Conservation (phyloP, 2,113 vertebrate species). For the Cairina moschata region DNA sequence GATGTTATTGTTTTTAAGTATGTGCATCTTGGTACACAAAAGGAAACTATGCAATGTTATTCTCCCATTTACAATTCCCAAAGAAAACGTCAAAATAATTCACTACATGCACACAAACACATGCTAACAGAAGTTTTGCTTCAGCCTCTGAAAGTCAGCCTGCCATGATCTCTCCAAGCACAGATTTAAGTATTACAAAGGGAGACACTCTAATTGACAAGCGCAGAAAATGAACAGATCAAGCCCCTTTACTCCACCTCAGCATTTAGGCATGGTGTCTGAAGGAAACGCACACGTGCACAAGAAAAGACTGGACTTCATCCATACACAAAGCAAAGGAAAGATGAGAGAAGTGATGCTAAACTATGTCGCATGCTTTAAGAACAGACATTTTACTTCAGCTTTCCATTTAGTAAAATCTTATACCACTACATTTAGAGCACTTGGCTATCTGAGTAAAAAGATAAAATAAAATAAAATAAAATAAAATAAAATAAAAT, state of each 20-base stretch:
- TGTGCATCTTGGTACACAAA: neutral
- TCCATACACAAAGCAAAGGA: neutral
- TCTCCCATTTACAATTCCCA: neutral
- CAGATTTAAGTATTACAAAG: neutral
- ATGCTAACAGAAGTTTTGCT: neutral
- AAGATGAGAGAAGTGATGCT: neutral
- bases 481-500: too few species aligned
- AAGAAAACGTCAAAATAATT: neutral
- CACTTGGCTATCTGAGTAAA: neutral
- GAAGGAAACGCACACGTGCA: neutral
- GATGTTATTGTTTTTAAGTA: neutral
- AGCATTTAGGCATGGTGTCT: constrained; percentile 34
- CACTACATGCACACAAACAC: neutral
- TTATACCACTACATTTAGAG: neutral
- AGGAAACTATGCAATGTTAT: neutral
- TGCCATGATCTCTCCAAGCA: constrained; percentile 23
- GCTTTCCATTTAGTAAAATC: neutral
- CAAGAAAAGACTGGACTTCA: neutral
- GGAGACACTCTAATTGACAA: constrained; percentile 14
- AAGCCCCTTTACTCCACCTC: constrained; percentile 25
- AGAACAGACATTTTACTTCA: neutral
- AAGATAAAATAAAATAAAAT: neutral
- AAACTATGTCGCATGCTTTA: neutral
- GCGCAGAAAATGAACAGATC: constrained; percentile 52
- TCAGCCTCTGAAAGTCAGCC: constrained; percentile 11